Base-by-base conservation (phyloP, 2,797 vertebrate species). In the Ceryle rudis region DNA sequence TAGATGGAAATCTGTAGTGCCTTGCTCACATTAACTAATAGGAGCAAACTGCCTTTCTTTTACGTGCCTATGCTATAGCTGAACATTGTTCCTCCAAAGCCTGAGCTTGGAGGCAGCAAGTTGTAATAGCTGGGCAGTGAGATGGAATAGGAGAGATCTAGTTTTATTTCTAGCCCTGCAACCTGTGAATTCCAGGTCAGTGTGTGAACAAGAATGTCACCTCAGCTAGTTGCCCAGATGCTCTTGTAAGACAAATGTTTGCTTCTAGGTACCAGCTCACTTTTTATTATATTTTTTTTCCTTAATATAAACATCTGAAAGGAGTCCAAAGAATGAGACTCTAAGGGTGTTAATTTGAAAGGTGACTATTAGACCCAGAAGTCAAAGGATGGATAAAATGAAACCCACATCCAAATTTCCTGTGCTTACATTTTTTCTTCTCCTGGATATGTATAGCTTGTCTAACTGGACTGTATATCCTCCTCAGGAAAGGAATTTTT, bases 1-100 rank as follows among this genome's bases (percentile, higher is more conserved):
- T 82, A 87, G 90, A 92, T 73, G 93, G 95, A 96, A 82, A 84
- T 85, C 33, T 82, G 83, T 81, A 75, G 71, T 70, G 81, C 75
- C 41, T 82, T 52, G 49, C 46, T 95, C 7, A 1, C 69, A 94
- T 89, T 86, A 81, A 91, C n/a, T 69, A 74, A 21, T 37, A 78
- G 33, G 46, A 41, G 7, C 11, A 90, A 94, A 31, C 54, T 46
- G 22, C 37, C 11, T 96, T 94, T 94, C 41, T 80, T 65, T 87
- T 74, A 33, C 31, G 15, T 15, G 90, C 54, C 35, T 90, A 80
- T 35, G 10, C 67, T 46, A 5, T 5, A 39, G 44, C n/a, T 75
- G 44, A 85, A 26, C 8, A 10, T 14, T 25, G 12, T 54, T 39
- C 17, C 60, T 39, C 37, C 15, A 3, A 7, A 81, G 42, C 5